A percentile compares a stretch with the other conserved stretches of the same genome.
Conservation (phyloP, 2,888 invertebrate species). For the Zaprionus bogoriensis region DNA sequence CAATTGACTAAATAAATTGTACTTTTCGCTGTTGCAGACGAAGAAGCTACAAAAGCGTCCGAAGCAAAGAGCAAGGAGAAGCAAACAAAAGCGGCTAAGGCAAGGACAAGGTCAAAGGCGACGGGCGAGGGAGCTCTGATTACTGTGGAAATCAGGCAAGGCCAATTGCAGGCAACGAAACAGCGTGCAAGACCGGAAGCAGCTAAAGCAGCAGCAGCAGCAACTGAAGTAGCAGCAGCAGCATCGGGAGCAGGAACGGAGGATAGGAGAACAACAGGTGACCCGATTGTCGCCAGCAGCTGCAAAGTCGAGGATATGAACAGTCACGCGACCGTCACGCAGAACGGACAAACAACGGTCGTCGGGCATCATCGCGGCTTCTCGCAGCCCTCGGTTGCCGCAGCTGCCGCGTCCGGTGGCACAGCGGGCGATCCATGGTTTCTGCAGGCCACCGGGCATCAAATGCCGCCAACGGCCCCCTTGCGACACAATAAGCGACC, state of each 20-base stretch:
- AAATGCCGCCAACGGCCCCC: conserved; percentile 84
- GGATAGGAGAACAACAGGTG: conserved; percentile 29
- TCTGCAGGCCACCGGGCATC: conserved; percentile 83
- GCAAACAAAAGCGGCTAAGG: conserved; percentile 16
- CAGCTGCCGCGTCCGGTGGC: conserved; percentile 64
- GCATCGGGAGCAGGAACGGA: conserved; percentile 1
- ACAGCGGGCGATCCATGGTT: conserved; percentile 83
- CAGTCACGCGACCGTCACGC: conserved; percentile 83
- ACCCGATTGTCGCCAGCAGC: conserved; percentile 34
- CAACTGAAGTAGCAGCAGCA: background rate
- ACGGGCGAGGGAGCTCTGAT: conserved; percentile 42
- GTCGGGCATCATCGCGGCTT: conserved; percentile 83
- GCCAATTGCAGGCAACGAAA: conserved; percentile 22
- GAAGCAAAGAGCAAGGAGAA: conserved; percentile 30
- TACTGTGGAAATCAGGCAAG: conserved; percentile 63
- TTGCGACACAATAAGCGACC: conserved; percentile 83
- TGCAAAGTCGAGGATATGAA: conserved; percentile 80
- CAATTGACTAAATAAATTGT: conserved; percentile 15
- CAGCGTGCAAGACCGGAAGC: background rate
- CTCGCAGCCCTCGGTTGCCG: conserved; percentile 82
- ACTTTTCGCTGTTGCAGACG: conserved; percentile 65
- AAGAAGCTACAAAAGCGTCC: conserved; percentile 49
- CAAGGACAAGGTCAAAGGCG: conserved; percentile 28
- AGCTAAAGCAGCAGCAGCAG: conserved; percentile 3
- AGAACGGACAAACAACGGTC: conserved; percentile 82